Conservation (phyloP, 2,888 invertebrate genomes). For the Minunthozetes semirufus region DNA sequence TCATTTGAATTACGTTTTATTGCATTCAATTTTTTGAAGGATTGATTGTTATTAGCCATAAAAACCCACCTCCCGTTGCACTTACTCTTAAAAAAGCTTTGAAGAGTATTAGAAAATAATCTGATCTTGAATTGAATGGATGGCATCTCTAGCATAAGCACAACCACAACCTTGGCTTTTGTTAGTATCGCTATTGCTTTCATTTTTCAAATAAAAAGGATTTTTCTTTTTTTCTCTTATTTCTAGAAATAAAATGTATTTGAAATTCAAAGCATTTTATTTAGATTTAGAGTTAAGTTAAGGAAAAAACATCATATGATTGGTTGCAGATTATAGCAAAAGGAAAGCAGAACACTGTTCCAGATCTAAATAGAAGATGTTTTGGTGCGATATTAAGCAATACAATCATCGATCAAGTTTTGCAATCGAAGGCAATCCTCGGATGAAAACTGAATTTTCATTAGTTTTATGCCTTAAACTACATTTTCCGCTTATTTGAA, state of each 20-base stretch:
- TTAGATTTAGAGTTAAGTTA: constrained; percentile 23
- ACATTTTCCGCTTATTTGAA: too few species aligned
- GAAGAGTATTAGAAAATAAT: constrained; percentile 12
- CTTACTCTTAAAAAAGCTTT: neutral
- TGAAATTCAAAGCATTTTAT: constrained; percentile 2
- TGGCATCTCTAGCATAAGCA: constrained; percentile 18
- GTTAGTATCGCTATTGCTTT: constrained; percentile 19
- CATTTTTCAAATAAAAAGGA: neutral
- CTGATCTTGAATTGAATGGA: constrained; percentile 29
- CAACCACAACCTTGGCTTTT: constrained; percentile 15
- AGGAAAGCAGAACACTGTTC: constrained; percentile 22
- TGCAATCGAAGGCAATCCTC: neutral
- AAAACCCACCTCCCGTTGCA: constrained; percentile 18
- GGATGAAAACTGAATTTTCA: neutral
- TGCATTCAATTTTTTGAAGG: neutral
- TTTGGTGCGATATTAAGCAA: constrained; percentile 31
- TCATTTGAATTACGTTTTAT: neutral
- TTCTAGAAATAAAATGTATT: neutral
- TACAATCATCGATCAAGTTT: constrained; percentile 5
- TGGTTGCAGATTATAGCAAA: constrained; percentile 18
- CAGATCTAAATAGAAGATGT: constrained; percentile 12
- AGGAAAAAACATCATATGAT: constrained; percentile 31
- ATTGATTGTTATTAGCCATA: constrained; percentile 17
- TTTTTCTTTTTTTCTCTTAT: neutral
- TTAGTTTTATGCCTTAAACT: neutral